Percentiles rank a stretch among this genome's conserved stretches.
phyloP scores from a whole-genome alignment of 2,113 vertebrate species.

The Trematocara zebra region DNA sequence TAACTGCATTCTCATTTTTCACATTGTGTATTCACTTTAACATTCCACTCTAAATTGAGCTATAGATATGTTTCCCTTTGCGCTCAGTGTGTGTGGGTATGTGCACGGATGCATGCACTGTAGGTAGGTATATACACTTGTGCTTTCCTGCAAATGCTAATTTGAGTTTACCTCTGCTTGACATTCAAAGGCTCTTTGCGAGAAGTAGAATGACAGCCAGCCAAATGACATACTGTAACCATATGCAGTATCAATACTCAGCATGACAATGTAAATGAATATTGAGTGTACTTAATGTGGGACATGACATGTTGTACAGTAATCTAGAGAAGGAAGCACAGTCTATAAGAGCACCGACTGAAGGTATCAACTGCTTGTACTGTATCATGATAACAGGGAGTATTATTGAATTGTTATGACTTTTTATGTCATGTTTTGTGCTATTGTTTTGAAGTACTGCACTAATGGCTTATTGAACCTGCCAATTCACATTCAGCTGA shows the following conservation, averaged over 20 bases:
- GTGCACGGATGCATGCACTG: neutral
- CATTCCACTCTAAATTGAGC: slow-evolving; percentile 56
- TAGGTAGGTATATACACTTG: neutral
- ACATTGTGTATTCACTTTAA: slow-evolving; percentile 61
- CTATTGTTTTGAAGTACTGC: neutral
- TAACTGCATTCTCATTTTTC: slow-evolving; percentile 62
- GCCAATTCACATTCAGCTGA: slow-evolving; percentile 51
- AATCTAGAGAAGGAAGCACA: neutral
- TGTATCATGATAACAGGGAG: slow-evolving; percentile 34
- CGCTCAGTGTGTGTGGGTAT: neutral
- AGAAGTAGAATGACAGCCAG: neutral
- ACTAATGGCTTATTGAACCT: slow-evolving; percentile 58
- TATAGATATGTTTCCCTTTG: slow-evolving; percentile 40
- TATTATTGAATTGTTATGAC: slow-evolving; percentile 46
- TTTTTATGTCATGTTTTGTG: slow-evolving; percentile 41
- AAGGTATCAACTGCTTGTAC: slow-evolving; percentile 21
- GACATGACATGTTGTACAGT: slow-evolving; percentile 8
- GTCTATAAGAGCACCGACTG: neutral
- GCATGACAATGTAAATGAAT: slow-evolving; percentile 28
- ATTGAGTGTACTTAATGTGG: slow-evolving; percentile 16
- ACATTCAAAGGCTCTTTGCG: slow-evolving; percentile 9
- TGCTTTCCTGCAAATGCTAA: slow-evolving; percentile 12
- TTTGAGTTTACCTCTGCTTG: slow-evolving; percentile 16
- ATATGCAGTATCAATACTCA: slow-evolving; percentile 14
- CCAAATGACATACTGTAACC: slow-evolving; percentile 2